Percentiles rank a stretch among this genome's conserved stretches.
phyloP scores from a whole-genome alignment of 2,888 invertebrate species.

The Torymus texanus region DNA sequence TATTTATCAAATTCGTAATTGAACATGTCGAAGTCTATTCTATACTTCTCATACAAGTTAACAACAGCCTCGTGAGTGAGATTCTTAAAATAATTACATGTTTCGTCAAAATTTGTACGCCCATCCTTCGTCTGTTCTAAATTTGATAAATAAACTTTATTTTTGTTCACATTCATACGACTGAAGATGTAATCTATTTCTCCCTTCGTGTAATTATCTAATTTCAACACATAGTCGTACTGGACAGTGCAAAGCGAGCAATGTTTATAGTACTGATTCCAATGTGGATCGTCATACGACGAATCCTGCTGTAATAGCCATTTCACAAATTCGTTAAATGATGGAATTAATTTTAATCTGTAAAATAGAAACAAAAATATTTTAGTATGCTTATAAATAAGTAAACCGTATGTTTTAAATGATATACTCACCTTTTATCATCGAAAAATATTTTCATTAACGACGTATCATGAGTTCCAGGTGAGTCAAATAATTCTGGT shows the following conservation, averaged over 20 bases:
- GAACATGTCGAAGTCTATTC: conserved; percentile 73
- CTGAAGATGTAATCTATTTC: conserved; percentile 64
- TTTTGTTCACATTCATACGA: conserved; percentile 30
- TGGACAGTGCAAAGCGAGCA: conserved; percentile 68
- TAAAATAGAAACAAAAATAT: not conserved
- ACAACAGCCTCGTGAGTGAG: conserved; percentile 64
- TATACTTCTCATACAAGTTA: conserved; percentile 68
- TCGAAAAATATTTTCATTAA: conserved; percentile 65
- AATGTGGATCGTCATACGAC: conserved; percentile 70
- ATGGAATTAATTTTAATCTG: conserved; percentile 65
- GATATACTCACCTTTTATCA: conserved; percentile 64
- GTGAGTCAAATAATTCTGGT: conserved; percentile 68
- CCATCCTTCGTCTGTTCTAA: conserved; percentile 65
- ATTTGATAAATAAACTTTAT: conserved; percentile 60
- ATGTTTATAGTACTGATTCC: conserved; percentile 70
- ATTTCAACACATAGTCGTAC: conserved; percentile 68
- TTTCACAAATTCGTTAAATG: conserved; percentile 70
- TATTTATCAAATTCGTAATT: conserved; percentile 67
- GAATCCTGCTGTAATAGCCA: conserved; percentile 67
- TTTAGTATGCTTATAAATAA: too few species aligned
- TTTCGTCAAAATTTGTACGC: conserved; percentile 64
- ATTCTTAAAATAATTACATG: conserved; percentile 70
- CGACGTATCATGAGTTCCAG: conserved; percentile 60
- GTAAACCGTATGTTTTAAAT: too few species aligned
- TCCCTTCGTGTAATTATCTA: conserved; percentile 66